A percentile compares a stretch with the other conserved stretches of the same genome.
These are phyloP conservation scores for Bombus sibiricus DNA, from an alignment of 1,140 invertebrate genomes.

Conservation along the genomic window DNA sequence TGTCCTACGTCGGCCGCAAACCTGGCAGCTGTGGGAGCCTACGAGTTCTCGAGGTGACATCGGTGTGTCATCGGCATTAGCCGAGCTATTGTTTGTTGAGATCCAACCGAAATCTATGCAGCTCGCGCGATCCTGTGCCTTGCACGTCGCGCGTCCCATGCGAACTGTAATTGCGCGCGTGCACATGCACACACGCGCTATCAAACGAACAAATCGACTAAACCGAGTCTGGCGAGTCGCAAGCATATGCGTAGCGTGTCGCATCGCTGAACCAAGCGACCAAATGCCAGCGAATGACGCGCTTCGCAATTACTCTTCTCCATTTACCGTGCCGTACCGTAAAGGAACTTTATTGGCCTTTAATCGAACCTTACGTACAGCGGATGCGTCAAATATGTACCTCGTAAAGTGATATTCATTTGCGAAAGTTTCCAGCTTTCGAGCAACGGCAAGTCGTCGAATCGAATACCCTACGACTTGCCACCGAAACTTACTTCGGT, in stretches of 20 bases:
- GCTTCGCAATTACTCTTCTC: background rate
- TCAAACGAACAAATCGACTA: background rate
- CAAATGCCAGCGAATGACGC: conserved; percentile 10
- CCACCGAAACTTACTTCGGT: background rate
- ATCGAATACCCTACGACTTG: background rate
- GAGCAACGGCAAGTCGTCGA: too few relatives aligned
- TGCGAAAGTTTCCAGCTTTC: background rate
- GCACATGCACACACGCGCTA: background rate
- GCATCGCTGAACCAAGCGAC: background rate
- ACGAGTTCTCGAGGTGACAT: conserved; percentile 61
- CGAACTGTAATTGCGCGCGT: too few relatives aligned
- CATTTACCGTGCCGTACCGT: too few relatives aligned
- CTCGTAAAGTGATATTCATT: conserved; percentile 20
- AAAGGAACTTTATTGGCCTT: background rate
- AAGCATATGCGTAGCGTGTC: background rate
- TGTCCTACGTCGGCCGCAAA: conserved; percentile 48
- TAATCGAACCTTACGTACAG: background rate
- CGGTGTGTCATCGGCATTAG: conserved; percentile 69
- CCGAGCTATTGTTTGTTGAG: conserved; percentile 62
- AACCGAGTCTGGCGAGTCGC: background rate
- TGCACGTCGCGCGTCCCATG: too few relatives aligned
- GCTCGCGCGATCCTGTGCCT: background rate
- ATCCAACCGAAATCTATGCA: conserved; percentile 60
- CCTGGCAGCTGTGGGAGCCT: conserved; percentile 26
- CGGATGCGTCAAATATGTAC: background rate